Percentiles rank a stretch among this genome's conserved stretches.
phyloP scores from a whole-genome alignment of 2,113 vertebrate genomes.

The Eublepharis macularius region DNA sequence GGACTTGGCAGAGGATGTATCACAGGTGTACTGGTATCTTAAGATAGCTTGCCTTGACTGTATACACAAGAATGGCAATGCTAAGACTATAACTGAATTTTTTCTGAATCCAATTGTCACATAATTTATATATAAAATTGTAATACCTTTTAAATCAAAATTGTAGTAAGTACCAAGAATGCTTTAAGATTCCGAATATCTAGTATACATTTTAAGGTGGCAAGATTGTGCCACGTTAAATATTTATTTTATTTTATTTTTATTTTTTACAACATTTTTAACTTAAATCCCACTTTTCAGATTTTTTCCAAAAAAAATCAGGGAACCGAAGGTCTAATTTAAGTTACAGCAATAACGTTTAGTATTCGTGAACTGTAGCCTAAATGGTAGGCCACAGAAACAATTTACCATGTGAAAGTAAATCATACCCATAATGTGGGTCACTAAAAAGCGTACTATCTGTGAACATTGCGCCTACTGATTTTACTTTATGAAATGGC shows the following conservation, averaged over 20 bases:
- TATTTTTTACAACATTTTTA: conserved; percentile 68
- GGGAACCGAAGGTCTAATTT: conserved; percentile 72
- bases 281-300: conserved; percentile 65
- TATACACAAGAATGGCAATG: conserved; percentile 66
- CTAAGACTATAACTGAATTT: conserved; percentile 59
- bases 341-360: conserved; percentile 66
- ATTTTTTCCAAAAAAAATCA: conserved; percentile 58
- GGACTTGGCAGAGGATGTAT: conserved; percentile 76
- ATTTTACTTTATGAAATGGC: conserved; percentile 77
- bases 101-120: conserved; percentile 62
- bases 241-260: conserved; percentile 71
- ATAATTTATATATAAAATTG: conserved; percentile 68
- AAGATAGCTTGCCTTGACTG: conserved; percentile 65
- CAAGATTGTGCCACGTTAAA: conserved; percentile 68
- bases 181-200: conserved; percentile 73
- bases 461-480: conserved; percentile 75
- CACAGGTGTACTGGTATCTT: conserved; percentile 67
- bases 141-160: conserved; percentile 73
- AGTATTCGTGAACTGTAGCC: conserved; percentile 66
- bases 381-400: conserved; percentile 68
- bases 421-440: conserved; percentile 58
- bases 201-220: conserved; percentile 70
- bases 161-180: conserved; percentile 65
- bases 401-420: conserved; percentile 62
- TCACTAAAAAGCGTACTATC: conserved; percentile 59